phyloP scores from a whole-genome alignment of 1,140 invertebrate genomes.

The Musca domestica region DNA sequence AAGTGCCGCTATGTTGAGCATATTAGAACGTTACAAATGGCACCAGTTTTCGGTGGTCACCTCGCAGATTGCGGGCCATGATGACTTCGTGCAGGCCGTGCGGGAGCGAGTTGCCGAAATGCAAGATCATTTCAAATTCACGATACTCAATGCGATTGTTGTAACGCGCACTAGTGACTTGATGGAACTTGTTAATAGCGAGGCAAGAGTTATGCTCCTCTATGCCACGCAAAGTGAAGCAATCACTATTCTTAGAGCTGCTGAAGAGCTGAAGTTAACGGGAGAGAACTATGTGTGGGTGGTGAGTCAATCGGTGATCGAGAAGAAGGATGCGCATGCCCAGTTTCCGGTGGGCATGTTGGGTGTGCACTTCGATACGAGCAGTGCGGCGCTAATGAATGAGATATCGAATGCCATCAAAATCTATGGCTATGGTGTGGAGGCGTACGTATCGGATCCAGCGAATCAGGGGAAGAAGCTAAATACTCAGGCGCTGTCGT shows the following conservation, averaged over 20 bases:
- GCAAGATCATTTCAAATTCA: slow-evolving; percentile 85
- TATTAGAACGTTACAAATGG: slow-evolving; percentile 93
- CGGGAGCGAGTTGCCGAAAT: slow-evolving; percentile 79
- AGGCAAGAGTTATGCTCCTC: slow-evolving; percentile 89
- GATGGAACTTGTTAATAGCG: slow-evolving; percentile 79
- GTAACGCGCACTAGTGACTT: slow-evolving; percentile 68
- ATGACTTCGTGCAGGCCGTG: slow-evolving; percentile 91
- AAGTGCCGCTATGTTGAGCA: slow-evolving; percentile 88
- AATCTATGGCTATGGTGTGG: slow-evolving; percentile 87
- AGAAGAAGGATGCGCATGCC: slow-evolving; percentile 68
- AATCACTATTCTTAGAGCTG: slow-evolving; percentile 76
- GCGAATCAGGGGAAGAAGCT: slow-evolving; percentile 68
- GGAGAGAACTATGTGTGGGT: slow-evolving; percentile 97
- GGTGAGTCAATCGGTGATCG: slow-evolving; percentile 91
- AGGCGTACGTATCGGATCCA: slow-evolving; percentile 77
- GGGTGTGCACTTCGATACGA: slow-evolving; percentile 90
- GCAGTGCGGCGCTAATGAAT: slow-evolving; percentile 72
- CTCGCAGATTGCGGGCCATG: slow-evolving; percentile 89
- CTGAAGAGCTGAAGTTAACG: slow-evolving; percentile 80
- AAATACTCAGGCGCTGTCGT: slow-evolving; percentile 71
- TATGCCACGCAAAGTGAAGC: slow-evolving; percentile 89
- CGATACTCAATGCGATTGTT: slow-evolving; percentile 79
- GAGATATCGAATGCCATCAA: slow-evolving; percentile 87
- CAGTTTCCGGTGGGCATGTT: slow-evolving; percentile 92
- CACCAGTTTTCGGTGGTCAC: slow-evolving; percentile 92